Evolutionary conservation across 2,113 vertebrate species (phyloP).

Genomic region (Scomber colias): DNA sequence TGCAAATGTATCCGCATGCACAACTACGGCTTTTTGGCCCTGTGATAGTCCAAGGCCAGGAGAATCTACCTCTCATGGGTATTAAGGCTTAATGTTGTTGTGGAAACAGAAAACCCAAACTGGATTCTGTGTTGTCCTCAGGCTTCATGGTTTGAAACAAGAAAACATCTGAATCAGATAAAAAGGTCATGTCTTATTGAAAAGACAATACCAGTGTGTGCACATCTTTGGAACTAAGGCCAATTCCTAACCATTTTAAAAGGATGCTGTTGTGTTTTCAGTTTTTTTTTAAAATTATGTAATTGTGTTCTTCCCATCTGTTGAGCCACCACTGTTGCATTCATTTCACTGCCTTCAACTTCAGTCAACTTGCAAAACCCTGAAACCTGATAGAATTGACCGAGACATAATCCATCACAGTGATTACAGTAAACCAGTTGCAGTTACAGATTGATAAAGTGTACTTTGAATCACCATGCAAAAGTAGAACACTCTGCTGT

Average conservation of each 20-base stretch:
- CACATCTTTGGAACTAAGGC: not conserved
- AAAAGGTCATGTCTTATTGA: not conserved
- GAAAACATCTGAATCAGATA: not conserved
- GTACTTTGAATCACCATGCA: no score
- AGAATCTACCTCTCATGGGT: conserved; percentile 20
- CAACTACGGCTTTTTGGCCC: conserved; percentile 10
- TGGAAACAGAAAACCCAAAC: conserved; percentile 51
- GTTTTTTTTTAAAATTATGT: not conserved
- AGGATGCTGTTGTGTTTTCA: not conserved
- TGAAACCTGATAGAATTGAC: not conserved
- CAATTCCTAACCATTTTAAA: not conserved
- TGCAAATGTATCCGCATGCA: conserved; percentile 35
- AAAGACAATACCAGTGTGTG: not conserved
- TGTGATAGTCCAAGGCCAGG: conserved; percentile 30
- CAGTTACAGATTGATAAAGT: no score
- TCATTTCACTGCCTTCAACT: not conserved
- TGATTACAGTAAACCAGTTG: no score
- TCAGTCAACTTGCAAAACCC: not conserved
- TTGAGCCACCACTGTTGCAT: not conserved
- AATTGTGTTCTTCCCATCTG: not conserved
- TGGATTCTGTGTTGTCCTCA: conserved; percentile 28
- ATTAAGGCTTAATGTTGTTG: conserved; percentile 16
- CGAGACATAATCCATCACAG: no score
- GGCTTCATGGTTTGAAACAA: conserved; percentile 11
- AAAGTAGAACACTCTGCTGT: no score